These are phyloP conservation scores for Tragelaphus buxtoni DNA, from an alignment of 2,113 vertebrate genomes.

Conservation along the genomic window DNA sequence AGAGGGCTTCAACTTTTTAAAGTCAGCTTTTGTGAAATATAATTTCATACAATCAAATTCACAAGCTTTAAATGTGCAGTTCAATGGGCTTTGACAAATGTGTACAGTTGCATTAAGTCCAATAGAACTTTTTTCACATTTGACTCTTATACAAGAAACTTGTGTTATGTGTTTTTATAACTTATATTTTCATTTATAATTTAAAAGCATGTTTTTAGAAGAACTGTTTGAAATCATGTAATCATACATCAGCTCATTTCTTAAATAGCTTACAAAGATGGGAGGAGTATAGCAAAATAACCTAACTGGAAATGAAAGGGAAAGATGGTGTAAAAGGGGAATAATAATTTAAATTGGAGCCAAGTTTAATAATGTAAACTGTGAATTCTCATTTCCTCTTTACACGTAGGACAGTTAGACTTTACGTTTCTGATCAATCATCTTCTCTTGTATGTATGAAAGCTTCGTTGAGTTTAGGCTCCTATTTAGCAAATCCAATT, in stretches of 20 bases:
- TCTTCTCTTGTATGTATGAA: not conserved
- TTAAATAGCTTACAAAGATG: not conserved
- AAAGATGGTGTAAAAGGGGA: not conserved
- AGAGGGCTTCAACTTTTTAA: not conserved
- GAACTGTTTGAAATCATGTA: not conserved
- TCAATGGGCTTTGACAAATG: not conserved
- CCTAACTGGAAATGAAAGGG: not conserved
- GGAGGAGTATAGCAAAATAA: not conserved
- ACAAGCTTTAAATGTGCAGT: not conserved
- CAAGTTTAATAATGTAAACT: not conserved
- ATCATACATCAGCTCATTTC: not conserved
- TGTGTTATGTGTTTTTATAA: not conserved
- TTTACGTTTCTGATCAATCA: not conserved
- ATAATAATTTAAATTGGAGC: not conserved
- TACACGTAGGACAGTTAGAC: not conserved
- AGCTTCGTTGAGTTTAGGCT: not conserved
- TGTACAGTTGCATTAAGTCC: not conserved
- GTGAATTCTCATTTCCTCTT: not conserved
- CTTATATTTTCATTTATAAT: not conserved
- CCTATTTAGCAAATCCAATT: not conserved
- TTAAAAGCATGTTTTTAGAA: constrained; percentile 22
- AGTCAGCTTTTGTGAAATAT: not conserved
- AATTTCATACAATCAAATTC: constrained; percentile 4
- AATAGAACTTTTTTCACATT: not conserved
- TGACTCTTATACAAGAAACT: not conserved